A percentile compares a stretch with the other conserved stretches of the same genome.
Conservation (phyloP, 2,888 invertebrate species). For the Phyto melanocephala region DNA sequence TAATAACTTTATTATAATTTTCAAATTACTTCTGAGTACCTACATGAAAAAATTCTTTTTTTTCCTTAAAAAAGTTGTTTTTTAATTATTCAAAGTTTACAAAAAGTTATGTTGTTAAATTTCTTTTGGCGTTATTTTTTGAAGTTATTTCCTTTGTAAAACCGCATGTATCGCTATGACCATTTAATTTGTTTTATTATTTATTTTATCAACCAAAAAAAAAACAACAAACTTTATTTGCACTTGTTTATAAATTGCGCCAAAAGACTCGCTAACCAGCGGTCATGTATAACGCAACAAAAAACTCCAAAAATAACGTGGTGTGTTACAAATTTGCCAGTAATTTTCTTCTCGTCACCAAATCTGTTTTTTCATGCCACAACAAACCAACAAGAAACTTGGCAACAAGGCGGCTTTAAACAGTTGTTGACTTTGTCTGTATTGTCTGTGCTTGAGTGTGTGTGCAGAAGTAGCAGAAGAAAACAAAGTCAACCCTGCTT, state of each 20-base stretch:
- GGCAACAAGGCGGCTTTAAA: slow-evolving; percentile 41
- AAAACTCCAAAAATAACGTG: not conserved
- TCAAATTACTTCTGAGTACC: too few relatives aligned
- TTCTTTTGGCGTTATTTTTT: too few relatives aligned
- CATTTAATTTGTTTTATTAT: not conserved
- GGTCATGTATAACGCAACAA: not conserved
- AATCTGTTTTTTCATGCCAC: not conserved
- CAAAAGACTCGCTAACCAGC: slow-evolving; percentile 6
- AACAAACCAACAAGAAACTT: slow-evolving; percentile 26
- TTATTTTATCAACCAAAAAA: not conserved
- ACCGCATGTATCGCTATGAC: not conserved
- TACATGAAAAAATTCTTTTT: too few relatives aligned
- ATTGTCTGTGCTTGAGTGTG: not conserved
- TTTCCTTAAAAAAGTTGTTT: too few relatives aligned
- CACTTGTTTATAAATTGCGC: slow-evolving; percentile 44
- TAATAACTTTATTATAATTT: too few relatives aligned
- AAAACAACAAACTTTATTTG: not conserved
- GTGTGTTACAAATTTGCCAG: slow-evolving; percentile 34
- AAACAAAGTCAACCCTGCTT: slow-evolving; percentile 44
- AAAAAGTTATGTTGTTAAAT: too few relatives aligned
- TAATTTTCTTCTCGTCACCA: slow-evolving; percentile 30
- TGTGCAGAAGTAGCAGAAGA: not conserved
- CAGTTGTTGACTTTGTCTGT: not conserved
- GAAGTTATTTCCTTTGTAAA: not conserved
- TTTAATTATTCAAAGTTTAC: too few relatives aligned